A percentile compares a stretch with the other conserved stretches of the same genome.
These are phyloP conservation scores for Cyclina sinensis DNA, from an alignment of 1,140 invertebrate genomes.

Conservation along the genomic window DNA sequence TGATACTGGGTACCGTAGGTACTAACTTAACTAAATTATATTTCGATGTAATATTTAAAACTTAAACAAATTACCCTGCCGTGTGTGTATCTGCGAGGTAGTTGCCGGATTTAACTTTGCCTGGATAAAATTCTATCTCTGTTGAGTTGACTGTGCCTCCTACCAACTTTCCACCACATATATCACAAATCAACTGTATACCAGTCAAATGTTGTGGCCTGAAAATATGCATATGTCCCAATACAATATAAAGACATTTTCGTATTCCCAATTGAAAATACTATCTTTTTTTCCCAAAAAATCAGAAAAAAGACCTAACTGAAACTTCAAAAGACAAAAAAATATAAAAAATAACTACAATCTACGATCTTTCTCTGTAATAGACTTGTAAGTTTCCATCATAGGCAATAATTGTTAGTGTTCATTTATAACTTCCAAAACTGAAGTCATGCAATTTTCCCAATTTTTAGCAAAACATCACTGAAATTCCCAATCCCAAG, in stretches of 20 bases:
- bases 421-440: too few relatives aligned
- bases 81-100: conserved; percentile 92
- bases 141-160: conserved; percentile 92
- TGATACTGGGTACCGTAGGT: too few relatives aligned
- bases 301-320: too few relatives aligned
- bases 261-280: too few relatives aligned
- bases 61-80: conserved; percentile 93
- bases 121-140: conserved; percentile 92
- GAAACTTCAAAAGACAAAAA: neutral
- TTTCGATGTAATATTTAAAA: too few relatives aligned
- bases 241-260: neutral
- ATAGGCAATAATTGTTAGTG: too few relatives aligned
- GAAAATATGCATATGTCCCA: too few relatives aligned
- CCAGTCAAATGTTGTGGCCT: conserved; percentile 95
- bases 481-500: too few relatives aligned
- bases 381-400: neutral
- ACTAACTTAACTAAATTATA: too few relatives aligned
- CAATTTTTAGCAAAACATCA: too few relatives aligned
- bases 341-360: neutral
- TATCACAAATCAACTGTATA: conserved; percentile 91
- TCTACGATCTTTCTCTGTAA: neutral
- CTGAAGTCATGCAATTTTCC: too few relatives aligned
- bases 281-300: too few relatives aligned
- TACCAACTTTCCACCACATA: conserved; percentile 90
- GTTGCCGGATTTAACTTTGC: conserved; percentile 88